A percentile compares a stretch with the other conserved stretches of the same genome.
These are phyloP conservation scores for Apocrypta bakeri DNA, from an alignment of 1,140 invertebrate genomes.

Conservation along the genomic window DNA sequence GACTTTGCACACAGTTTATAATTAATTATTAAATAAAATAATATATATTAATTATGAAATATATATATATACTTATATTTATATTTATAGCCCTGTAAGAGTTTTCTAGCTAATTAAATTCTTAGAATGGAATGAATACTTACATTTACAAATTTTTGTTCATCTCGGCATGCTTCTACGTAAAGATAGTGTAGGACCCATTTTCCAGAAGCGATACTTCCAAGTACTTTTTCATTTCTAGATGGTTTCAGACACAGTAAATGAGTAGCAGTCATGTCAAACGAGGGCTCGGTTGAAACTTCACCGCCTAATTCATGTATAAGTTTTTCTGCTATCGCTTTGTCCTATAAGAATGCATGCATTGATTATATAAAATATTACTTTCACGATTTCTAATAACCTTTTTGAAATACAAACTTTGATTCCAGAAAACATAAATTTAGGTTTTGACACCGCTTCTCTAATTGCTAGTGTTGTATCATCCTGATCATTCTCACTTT, in stretches of 20 bases:
- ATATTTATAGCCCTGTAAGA: too few species aligned
- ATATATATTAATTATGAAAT: too few species aligned
- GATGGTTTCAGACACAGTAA: slow-evolving; percentile 82
- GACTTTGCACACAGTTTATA: too few species aligned
- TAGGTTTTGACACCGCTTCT: slow-evolving; percentile 49
- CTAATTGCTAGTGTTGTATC: neutral
- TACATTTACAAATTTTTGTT: slow-evolving; percentile 75
- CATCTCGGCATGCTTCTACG: slow-evolving; percentile 79
- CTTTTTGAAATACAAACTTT: slow-evolving; percentile 56
- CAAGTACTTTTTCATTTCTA: slow-evolving; percentile 90
- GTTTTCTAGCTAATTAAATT: too few species aligned
- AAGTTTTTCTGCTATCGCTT: slow-evolving; percentile 70
- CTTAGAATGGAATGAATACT: too few species aligned
- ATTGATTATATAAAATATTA: neutral
- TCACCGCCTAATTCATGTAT: slow-evolving; percentile 81
- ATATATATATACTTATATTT: too few species aligned
- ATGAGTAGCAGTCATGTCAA: slow-evolving; percentile 84
- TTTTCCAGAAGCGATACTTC: slow-evolving; percentile 88
- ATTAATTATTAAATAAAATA: too few species aligned
- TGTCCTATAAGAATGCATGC: slow-evolving; percentile 65
- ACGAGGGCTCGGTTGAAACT: slow-evolving; percentile 77
- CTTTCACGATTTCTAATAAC: neutral
- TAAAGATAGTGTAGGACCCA: slow-evolving; percentile 90
- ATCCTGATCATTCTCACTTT: slow-evolving; percentile 25
- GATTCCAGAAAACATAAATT: slow-evolving; percentile 70